phyloP scores from a whole-genome alignment of 2,797 vertebrate genomes.

The Anguilla megastoma region DNA sequence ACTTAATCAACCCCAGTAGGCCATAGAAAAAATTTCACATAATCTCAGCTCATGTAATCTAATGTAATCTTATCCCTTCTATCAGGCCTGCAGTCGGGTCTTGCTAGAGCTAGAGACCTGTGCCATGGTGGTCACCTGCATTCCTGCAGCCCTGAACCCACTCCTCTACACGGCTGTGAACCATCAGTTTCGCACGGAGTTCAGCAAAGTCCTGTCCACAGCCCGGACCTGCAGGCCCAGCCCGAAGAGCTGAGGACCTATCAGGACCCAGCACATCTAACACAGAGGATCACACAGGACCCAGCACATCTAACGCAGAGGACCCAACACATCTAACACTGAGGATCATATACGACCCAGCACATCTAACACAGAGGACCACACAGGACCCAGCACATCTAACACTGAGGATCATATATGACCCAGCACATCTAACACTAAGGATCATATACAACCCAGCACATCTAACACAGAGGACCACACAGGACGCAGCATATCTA shows the following conservation, averaged over 20 bases:
- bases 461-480: too few species aligned
- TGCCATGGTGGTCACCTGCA: slow-evolving; percentile 58
- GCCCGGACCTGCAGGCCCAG: slow-evolving; percentile 39
- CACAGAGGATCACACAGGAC: neutral
- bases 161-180: slow-evolving; percentile 69
- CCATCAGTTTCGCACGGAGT: slow-evolving; percentile 62
- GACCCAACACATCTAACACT: neutral
- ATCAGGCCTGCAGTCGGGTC: slow-evolving; percentile 36
- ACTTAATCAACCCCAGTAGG: too few species aligned
- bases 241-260: neutral
- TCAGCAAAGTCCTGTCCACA: slow-evolving; percentile 58
- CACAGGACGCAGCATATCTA: too few species aligned
- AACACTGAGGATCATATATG: too few species aligned
- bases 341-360: neutral
- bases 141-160: slow-evolving; percentile 64
- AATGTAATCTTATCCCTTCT: neutral
- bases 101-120: slow-evolving; percentile 60
- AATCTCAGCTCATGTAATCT: neutral
- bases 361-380: neutral
- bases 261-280: neutral
- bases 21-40: too few species aligned
- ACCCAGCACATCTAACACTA: too few species aligned
- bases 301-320: neutral
- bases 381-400: too few species aligned
- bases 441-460: too few species aligned